A percentile compares a stretch with the other conserved stretches of the same genome.
Evolutionary conservation across 2,113 vertebrate species (phyloP).

Genomic region (Murina feae): DNA sequence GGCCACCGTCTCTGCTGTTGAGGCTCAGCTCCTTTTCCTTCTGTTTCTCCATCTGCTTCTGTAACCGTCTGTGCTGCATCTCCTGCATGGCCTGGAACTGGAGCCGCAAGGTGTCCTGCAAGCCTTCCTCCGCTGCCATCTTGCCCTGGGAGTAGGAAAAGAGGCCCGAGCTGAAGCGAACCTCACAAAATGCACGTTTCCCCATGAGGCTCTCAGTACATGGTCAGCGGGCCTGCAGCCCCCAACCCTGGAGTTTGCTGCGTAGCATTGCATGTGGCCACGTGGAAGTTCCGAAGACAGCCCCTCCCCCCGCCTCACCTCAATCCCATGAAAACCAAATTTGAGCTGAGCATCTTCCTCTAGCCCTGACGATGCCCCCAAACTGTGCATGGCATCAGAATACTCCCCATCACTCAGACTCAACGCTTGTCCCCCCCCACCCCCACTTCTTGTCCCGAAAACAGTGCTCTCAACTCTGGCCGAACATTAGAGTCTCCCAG

Average conservation of each 20-base stretch:
- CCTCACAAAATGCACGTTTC: not conserved
- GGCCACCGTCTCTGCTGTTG: not conserved
- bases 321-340: not conserved
- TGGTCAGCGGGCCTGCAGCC: too few relatives aligned
- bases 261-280: not conserved
- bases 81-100: slow-evolving; percentile 91
- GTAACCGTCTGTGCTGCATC: slow-evolving; percentile 85
- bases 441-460: not conserved
- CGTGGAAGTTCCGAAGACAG: not conserved
- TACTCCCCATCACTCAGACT: not conserved
- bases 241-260: not conserved
- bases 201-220: too few relatives aligned
- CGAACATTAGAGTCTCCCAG: not conserved
- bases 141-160: not conserved
- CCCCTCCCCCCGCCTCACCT: not conserved
- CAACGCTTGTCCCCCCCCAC: too few relatives aligned
- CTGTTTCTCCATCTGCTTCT: slow-evolving; percentile 79
- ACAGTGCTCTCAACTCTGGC: not conserved
- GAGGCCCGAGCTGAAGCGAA: not conserved
- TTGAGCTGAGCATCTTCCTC: not conserved
- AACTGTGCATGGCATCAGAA: not conserved
- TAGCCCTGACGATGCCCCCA: not conserved
- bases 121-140: slow-evolving; percentile 78
- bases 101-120: slow-evolving; percentile 80
- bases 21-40: slow-evolving; percentile 73